Percentiles rank a stretch among this genome's conserved stretches.
Conservation (phyloP, 2,888 invertebrate species). For the Noctua pronuba region DNA sequence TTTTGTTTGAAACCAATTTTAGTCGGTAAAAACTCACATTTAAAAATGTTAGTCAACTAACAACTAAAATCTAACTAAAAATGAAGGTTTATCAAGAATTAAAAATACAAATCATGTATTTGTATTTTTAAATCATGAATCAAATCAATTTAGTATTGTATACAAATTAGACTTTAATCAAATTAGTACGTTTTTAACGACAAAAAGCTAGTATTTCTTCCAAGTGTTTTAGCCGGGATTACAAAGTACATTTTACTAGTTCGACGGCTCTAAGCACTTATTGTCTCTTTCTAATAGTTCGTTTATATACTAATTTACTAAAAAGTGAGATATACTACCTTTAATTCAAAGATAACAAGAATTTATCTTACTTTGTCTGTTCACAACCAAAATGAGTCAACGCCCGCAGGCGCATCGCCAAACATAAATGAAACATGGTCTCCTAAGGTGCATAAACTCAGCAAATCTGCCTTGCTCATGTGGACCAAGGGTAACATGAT, state of each 20-base stretch:
- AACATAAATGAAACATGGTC: constrained; percentile 25
- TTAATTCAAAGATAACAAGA: background rate
- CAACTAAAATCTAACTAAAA: background rate
- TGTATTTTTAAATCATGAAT: too few relatives aligned
- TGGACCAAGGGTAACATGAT: constrained; percentile 12
- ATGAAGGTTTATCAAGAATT: background rate
- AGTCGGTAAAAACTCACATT: background rate
- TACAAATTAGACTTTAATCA: background rate
- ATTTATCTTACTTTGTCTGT: background rate
- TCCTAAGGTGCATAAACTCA: constrained; percentile 28
- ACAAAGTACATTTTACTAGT: background rate
- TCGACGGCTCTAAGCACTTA: background rate
- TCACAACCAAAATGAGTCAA: background rate
- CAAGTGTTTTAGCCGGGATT: background rate
- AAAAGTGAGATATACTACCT: too few relatives aligned
- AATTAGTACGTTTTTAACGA: background rate
- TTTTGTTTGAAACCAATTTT: background rate
- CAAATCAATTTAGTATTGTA: background rate
- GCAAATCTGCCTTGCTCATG: constrained; percentile 28
- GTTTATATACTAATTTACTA: background rate
- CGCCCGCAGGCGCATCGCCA: background rate
- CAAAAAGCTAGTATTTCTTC: background rate
- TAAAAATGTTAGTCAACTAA: background rate
- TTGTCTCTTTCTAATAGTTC: background rate
- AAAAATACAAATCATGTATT: background rate